Evolutionary conservation across 2,888 invertebrate species (phyloP), one percentile per base, ranked within the genome.

Genomic region (Erebia palarica): DNA sequence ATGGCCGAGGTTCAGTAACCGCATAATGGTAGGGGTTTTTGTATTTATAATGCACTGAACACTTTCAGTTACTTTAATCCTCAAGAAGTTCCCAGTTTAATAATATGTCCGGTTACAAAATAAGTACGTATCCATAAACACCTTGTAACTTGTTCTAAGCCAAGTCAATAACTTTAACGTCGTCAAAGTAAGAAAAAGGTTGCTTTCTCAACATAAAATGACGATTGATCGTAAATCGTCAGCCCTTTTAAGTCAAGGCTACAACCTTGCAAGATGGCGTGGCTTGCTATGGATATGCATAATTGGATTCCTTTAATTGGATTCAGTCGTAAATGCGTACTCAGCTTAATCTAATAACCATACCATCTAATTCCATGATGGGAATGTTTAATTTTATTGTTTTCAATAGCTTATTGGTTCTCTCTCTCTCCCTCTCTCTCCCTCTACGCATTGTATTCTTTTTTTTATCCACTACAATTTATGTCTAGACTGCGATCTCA

Each of bases 231-330:
- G 74, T 75, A 77, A 69, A 68, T 69, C 60, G 27, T 47, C 70
- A 75, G 66, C 70, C 70, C 70, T 75, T 75, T 73, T 65, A 69
- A 86, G 85, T 85, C 86, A 87, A 87, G 86, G 87, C 78, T 79
- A 70, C 74, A 81, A 79, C 85, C 74, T 74, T 74, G 77, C 75
- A 77, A 77, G 79, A 75, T 78, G 75, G 71, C 73, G 76, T 68
- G 75, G 74, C 77, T 67, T 74, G 72, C 65, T 65, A 68, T 18
- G 75, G 75, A 74, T 77, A 77, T 76, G 77, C 77, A 77, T 90
- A 90, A 90, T 90, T 89, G 89, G 90, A 90, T 90, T 81, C 79
- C 78, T 78, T 75, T 86, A 86, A 86, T 80, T 77, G 84, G 88
- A 89, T 90, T 86, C 84, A 78, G 78, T 73, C 79, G 80, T 83